Conservation (phyloP, 2,797 vertebrate genomes). For the Heliangelus exortis region DNA sequence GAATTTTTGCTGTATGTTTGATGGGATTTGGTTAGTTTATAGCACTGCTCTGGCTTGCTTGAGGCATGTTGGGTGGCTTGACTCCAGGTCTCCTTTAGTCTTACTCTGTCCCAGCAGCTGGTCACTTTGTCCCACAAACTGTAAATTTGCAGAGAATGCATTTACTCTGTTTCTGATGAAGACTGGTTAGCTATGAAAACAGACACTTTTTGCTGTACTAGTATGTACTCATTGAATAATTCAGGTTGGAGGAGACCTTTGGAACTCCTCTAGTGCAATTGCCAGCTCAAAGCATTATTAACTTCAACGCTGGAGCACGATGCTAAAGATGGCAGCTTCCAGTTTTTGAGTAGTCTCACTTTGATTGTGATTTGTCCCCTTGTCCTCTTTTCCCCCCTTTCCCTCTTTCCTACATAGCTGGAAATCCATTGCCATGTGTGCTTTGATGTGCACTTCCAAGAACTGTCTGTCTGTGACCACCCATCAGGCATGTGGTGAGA, state of each 20-base stretch:
- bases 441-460: background rate
- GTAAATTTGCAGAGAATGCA: background rate
- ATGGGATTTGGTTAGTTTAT: conserved; percentile 61
- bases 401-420: background rate
- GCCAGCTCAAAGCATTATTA: background rate
- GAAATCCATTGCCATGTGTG: background rate
- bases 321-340: background rate
- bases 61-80: background rate
- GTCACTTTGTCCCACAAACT: conserved; percentile 17
- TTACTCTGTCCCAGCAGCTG: background rate
- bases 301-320: background rate
- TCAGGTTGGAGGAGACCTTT: background rate
- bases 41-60: conserved; percentile 16
- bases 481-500: background rate
- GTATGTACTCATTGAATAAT: background rate
- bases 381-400: no score
- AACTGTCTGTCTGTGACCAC: background rate
- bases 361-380: background rate
- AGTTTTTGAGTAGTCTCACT: background rate
- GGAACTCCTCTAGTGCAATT: background rate
- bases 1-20: conserved; percentile 49
- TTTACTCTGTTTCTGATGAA: background rate
- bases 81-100: conserved; percentile 11
- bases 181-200: background rate
- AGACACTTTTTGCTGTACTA: background rate